Base-by-base conservation (phyloP, 2,113 vertebrate genomes). In the Stigmatopora nigra region DNA sequence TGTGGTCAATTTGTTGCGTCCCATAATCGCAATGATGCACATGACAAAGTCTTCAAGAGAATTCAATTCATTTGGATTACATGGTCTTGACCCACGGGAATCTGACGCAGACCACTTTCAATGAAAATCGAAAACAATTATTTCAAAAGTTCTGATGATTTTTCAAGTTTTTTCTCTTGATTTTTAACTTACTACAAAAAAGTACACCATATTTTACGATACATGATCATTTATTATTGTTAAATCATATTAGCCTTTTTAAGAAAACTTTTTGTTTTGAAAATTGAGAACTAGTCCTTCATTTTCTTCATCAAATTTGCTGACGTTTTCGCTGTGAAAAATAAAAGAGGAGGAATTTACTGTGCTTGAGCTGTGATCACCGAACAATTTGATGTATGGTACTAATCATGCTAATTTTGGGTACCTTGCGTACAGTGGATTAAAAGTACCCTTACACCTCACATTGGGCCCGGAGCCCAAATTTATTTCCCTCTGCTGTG, bases 401-500 rank as follows among this genome's bases (percentile, higher is more conserved):
- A 74, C 67, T 78, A 72, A 74, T 64, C 55, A 71, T 56, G 22
- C n/a, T 78, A 59, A 68, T 59, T 63, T 53, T 15, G 59, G 68
- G 12, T 49, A 73, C 52, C 65, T 59, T 52, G 49, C 73, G 67
- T 62, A 65, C 47, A 7, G 66, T 73, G 70, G 65, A 72, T 70
- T 69, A 70, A 72, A 52, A 77, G 82, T 80, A 77, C 59, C 73
- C 78, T 72, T 53, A 65, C 63, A 79, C 78, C 77, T 73, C 67
- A 78, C 75, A 77, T 82, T 76, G 83, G 85, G 84, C 86, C 78
- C 78, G 73, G 69, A 83, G 81, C 84, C 80, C 86, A 78, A 79
- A 82, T 84, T 76, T 74, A 82, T 84, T 76, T 74, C 72, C 86
- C 86, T 86, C 83, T 84, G 80, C 77, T 86, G 86, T 69, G 77